These are phyloP conservation scores for Cremastobaeus sp. DNA, from an alignment of 2,888 invertebrate genomes.

Conservation along the genomic window DNA sequence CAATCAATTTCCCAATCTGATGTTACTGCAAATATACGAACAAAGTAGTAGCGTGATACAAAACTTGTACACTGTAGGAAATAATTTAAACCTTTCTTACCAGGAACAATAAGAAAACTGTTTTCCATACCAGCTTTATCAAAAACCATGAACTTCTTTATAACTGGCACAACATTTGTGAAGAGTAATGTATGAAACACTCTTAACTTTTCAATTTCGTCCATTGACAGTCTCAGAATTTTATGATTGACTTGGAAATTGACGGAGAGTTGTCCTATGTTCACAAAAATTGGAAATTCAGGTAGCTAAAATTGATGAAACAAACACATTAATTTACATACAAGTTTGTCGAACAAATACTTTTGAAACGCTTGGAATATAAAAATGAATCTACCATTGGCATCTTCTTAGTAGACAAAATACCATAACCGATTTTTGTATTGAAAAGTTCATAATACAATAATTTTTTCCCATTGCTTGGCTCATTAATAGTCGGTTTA, in stretches of 20 bases:
- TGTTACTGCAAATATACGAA: conserved; percentile 53
- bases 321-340: conserved; percentile 16
- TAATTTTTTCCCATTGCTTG: conserved; percentile 79
- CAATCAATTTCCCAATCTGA: conserved; percentile 81
- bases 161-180: conserved; percentile 83
- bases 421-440: conserved; percentile 81
- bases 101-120: conserved; percentile 75
- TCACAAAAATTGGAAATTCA: conserved; percentile 86
- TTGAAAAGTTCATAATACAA: conserved; percentile 80
- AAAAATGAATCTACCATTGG: conserved; percentile 79
- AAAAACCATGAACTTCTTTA: conserved; percentile 82
- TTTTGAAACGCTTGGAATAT: neutral
- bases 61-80: conserved; percentile 15
- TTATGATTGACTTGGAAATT: conserved; percentile 80
- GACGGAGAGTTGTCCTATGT: conserved; percentile 82
- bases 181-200: conserved; percentile 88
- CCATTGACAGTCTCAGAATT: conserved; percentile 76
- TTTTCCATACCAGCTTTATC: conserved; percentile 81
- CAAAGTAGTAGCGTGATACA: conserved; percentile 11
- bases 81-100: conserved; percentile 61
- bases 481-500: conserved; percentile 79
- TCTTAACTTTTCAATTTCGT: conserved; percentile 80
- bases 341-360: neutral
- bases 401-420: conserved; percentile 82
- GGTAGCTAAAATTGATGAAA: conserved; percentile 73